Evolutionary conservation across 1,140 invertebrate genomes (phyloP).

Genomic region (Gerris buenoi): DNA sequence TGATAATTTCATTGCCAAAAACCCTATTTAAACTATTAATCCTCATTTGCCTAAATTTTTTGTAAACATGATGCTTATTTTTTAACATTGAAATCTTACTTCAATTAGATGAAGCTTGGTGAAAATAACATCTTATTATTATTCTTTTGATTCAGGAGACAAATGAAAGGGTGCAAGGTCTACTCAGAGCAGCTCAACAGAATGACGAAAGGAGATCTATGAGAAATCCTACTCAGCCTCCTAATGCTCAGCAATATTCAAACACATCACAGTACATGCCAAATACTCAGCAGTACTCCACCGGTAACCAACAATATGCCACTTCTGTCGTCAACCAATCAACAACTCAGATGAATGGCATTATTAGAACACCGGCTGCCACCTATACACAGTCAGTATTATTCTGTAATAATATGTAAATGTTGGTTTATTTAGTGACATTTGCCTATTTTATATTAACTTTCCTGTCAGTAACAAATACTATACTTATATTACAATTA

Average conservation of each 20-base stretch:
- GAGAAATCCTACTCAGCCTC: slow-evolving; percentile 1
- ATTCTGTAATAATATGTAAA: too few relatives aligned
- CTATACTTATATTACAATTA: too few relatives aligned
- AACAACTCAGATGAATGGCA: slow-evolving; percentile 1
- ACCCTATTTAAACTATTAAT: too few relatives aligned
- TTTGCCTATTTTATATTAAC: too few relatives aligned
- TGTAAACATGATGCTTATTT: too few relatives aligned
- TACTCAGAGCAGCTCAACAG: slow-evolving; percentile 31
- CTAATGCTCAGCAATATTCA: background rate
- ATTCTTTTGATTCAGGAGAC: slow-evolving; percentile 31
- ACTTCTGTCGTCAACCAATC: background rate
- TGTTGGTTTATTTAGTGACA: too few relatives aligned
- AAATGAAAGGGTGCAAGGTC: slow-evolving; percentile 33
- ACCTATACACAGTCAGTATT: slow-evolving; percentile 3
- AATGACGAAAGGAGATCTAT: slow-evolving; percentile 27
- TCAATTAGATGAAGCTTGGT: too few relatives aligned
- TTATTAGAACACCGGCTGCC: background rate
- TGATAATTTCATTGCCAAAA: too few relatives aligned
- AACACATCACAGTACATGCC: background rate
- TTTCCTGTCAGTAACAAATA: too few relatives aligned
- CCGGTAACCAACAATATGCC: slow-evolving; percentile 2
- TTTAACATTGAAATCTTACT: too few relatives aligned
- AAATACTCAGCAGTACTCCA: background rate
- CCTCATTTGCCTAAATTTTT: too few relatives aligned
- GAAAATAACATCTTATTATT: too few relatives aligned